Base-by-base conservation (phyloP, 2,113 vertebrate genomes). In the Castor canadensis region DNA sequence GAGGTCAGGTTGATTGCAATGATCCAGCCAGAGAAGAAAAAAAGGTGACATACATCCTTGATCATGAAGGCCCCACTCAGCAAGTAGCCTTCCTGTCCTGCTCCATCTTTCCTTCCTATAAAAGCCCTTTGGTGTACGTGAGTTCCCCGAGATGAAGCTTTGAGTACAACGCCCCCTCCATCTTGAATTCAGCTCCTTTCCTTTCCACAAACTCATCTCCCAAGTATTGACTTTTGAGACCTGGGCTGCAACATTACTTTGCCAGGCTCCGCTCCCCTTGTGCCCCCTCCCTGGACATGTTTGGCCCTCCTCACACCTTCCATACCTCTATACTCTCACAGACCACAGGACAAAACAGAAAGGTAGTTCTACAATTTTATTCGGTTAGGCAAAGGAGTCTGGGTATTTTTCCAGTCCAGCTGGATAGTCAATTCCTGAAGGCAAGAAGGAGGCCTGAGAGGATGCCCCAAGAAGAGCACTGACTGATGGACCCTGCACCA, bases 341-440 rank as follows among this genome's bases (percentile, higher is more conserved):
- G 62, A 96, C 58, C 82, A 93, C 91, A 94, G 58, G 40, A 95
- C 86, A 89, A 80, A 35, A 16, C 6, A 62, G 22, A 83, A 91
- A 73, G 24, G 7, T 52, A 96, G 89, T 47, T 69, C 85, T 17
- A 13, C 30, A 32, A 66, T 38, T 97, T 97, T 97, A 97, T 93
- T 97, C 47, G 30, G 45, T 92, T 75, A 92, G 7, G 0, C n/a
- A 49, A 93, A 87, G 58, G 49, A 62, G 8, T 88, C 62, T 47
- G 80, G n/a, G 20, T 52, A n/a, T 67, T 79, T 89, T 58, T 93
- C 79, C 5, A 19, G 81, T 90, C 38, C 77, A 77, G 19, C 54
- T 82, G 73, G 35, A 62, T n/a, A 1, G 10, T 93, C 89, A 95
- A 28, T 67, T 15, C 56, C 64, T 94, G 87, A 95, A 87, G 45